Conservation (phyloP, 2,797 vertebrate genomes). For the Tapirus indicus region DNA sequence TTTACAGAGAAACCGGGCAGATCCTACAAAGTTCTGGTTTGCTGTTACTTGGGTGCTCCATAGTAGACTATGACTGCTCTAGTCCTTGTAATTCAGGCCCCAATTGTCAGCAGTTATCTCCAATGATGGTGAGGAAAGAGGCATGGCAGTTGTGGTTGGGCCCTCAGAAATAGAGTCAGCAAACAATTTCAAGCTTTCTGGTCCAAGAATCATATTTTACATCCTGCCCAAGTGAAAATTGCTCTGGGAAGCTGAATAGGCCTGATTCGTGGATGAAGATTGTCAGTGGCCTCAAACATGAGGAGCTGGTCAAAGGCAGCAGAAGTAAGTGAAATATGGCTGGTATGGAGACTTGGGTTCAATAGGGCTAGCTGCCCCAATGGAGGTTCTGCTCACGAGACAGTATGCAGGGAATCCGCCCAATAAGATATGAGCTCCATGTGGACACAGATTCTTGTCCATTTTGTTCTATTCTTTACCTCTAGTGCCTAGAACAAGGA, state of each 20-base stretch:
- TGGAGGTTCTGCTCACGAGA: neutral
- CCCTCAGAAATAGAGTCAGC: neutral
- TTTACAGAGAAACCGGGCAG: slow-evolving; percentile 2
- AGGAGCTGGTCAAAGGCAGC: neutral
- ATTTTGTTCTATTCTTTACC: neutral
- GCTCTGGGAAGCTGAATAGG: neutral
- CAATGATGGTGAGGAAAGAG: neutral
- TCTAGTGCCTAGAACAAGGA: neutral
- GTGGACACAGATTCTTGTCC: neutral
- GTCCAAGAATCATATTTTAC: neutral
- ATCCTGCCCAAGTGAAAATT: neutral
- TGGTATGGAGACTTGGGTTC: neutral
- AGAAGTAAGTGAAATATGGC: neutral
- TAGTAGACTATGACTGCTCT: neutral
- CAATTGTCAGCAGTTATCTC: neutral
- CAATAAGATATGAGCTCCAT: neutral
- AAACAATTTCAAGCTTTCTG: slow-evolving; percentile 1
- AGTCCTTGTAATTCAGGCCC: neutral
- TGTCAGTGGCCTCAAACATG: neutral
- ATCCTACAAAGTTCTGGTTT: neutral
- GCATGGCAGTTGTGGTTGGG: neutral
- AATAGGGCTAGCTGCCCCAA: neutral
- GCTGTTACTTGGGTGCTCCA: neutral
- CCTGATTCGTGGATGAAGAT: neutral
- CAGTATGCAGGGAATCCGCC: neutral